Evolutionary conservation across 2,797 vertebrate species (phyloP).

Genomic region (Aselliscus stoliczkanus): DNA sequence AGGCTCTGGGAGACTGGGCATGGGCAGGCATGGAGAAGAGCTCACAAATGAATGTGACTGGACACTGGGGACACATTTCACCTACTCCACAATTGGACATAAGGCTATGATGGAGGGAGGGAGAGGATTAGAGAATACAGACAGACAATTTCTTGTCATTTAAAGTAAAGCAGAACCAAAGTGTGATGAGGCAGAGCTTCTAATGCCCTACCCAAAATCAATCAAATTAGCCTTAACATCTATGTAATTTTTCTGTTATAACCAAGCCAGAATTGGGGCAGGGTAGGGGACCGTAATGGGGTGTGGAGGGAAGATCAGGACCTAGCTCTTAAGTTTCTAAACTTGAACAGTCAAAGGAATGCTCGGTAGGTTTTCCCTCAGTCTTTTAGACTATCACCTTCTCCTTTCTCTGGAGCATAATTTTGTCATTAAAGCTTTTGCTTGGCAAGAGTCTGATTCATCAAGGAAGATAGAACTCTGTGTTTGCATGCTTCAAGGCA

Average conservation of each 20-base stretch:
- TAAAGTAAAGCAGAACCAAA: background rate
- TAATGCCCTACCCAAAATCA: background rate
- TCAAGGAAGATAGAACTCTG: slow-evolving; percentile 61
- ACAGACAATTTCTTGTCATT: background rate
- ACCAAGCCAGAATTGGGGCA: background rate
- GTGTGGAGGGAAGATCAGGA: background rate
- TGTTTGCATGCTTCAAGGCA: slow-evolving; percentile 67
- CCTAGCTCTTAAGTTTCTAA: background rate
- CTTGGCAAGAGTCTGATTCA: slow-evolving; percentile 55
- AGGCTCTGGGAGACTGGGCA: background rate
- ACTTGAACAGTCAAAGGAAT: background rate
- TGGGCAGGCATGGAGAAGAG: background rate
- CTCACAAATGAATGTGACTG: background rate
- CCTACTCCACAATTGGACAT: background rate
- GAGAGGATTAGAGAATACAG: background rate
- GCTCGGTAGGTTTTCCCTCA: background rate
- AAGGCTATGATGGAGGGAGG: background rate
- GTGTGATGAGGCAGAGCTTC: background rate
- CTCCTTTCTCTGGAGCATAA: slow-evolving; percentile 40
- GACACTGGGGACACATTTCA: background rate
- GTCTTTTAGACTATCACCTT: slow-evolving; percentile 42
- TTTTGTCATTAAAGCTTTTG: slow-evolving; percentile 65
- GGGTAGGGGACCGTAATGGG: background rate
- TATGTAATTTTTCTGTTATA: background rate
- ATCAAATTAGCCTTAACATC: background rate